Percentiles rank a stretch among this genome's conserved stretches.
These are phyloP conservation scores for Papilio gigon DNA, from an alignment of 2,888 invertebrate genomes.

Conservation along the genomic window DNA sequence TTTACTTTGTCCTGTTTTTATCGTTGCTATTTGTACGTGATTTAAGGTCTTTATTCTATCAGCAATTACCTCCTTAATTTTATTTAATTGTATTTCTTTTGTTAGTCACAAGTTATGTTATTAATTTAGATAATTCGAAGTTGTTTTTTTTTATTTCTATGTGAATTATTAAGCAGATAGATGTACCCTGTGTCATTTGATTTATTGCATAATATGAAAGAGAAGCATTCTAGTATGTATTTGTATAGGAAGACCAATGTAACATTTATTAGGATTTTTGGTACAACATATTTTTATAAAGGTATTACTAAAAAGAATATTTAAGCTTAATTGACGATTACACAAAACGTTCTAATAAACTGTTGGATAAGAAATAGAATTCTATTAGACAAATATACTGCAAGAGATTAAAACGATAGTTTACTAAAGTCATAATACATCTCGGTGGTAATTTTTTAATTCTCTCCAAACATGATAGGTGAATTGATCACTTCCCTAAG, in stretches of 20 bases:
- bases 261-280: too few relatives aligned
- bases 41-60: constrained; percentile 52
- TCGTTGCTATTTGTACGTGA: constrained; percentile 56
- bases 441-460: constrained; percentile 23
- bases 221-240: too few relatives aligned
- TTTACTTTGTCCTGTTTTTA: constrained; percentile 52
- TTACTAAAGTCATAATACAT: constrained; percentile 29
- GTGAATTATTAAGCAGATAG: too few relatives aligned
- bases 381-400: not conserved
- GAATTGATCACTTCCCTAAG: constrained; percentile 38
- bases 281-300: not conserved
- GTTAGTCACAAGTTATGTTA: not conserved
- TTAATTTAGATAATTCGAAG: too few relatives aligned
- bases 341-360: not conserved
- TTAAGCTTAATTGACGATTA: not conserved
- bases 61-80: constrained; percentile 30
- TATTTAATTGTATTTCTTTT: constrained; percentile 34
- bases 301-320: too few relatives aligned
- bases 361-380: not conserved
- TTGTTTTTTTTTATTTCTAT: too few relatives aligned
- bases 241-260: too few relatives aligned
- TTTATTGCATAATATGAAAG: too few relatives aligned
- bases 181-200: too few relatives aligned
- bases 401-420: constrained; percentile 21
- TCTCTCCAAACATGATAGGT: constrained; percentile 27